Percentiles rank a stretch among this genome's conserved stretches.
Conservation (phyloP, 2,113 vertebrate genomes). For the Pontoporia blainvillei region DNA sequence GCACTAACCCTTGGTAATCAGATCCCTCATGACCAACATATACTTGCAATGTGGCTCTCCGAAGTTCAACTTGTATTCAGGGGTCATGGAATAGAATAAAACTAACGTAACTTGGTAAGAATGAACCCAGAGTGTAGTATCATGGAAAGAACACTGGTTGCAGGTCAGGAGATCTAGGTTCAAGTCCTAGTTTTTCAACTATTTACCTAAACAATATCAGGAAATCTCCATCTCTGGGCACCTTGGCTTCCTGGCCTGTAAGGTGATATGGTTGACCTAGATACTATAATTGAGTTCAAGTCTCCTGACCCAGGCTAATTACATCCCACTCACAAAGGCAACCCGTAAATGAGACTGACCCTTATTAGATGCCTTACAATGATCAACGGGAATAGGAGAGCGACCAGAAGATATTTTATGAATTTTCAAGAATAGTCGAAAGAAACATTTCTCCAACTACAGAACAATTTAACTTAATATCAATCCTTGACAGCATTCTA, state of each 20-base stretch:
- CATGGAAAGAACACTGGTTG: background rate
- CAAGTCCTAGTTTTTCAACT: background rate
- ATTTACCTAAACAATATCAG: background rate
- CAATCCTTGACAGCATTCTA: background rate
- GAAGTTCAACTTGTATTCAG: background rate
- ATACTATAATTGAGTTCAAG: constrained; percentile 57
- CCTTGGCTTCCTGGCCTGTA: constrained; percentile 6
- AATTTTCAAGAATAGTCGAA: constrained; percentile 28
- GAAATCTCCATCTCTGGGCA: background rate
- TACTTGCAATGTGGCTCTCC: background rate
- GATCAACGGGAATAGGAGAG: background rate
- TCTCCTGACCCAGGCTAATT: constrained; percentile 56
- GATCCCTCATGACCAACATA: background rate
- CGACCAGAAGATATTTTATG: background rate
- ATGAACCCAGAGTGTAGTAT: background rate
- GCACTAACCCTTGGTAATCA: background rate
- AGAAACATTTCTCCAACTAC: background rate
- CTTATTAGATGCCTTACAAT: constrained; percentile 23
- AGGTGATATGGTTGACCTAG: constrained; percentile 43
- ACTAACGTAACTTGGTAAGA: background rate
- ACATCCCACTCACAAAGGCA: constrained; percentile 36
- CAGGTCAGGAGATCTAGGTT: background rate
- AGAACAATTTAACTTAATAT: background rate
- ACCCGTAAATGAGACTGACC: constrained; percentile 37
- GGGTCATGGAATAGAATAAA: constrained; percentile 12